These are phyloP conservation scores for Callimorpha dominula DNA, from an alignment of 2,888 invertebrate species.

Conservation along the genomic window DNA sequence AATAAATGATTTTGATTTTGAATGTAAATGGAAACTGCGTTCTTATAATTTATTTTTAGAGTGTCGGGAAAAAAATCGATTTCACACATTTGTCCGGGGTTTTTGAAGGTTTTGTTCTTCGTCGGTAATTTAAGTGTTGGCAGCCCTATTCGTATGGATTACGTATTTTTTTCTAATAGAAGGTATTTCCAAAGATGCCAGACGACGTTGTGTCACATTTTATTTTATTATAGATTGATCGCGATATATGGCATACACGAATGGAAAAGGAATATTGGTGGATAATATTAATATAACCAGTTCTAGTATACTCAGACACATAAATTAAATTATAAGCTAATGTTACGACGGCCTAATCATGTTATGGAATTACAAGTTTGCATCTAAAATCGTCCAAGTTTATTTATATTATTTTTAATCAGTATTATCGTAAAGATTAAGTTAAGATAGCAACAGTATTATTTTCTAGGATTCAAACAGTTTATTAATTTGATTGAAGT, in stretches of 20 bases:
- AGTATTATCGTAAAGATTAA: not conserved
- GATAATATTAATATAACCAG: not conserved
- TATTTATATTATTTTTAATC: slow-evolving; percentile 2
- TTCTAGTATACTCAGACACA: slow-evolving; percentile 10
- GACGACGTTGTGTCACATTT: not conserved
- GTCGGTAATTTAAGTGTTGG: no score
- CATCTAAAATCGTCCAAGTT: slow-evolving; percentile 14
- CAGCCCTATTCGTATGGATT: not conserved
- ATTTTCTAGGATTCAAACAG: not conserved
- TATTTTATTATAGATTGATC: not conserved
- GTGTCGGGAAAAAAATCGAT: no score
- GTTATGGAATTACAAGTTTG: slow-evolving; percentile 22
- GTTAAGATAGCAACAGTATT: not conserved
- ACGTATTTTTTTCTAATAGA: not conserved
- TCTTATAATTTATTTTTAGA: no score
- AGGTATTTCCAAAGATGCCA: not conserved
- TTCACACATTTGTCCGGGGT: no score
- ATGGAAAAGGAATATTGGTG: not conserved
- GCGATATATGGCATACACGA: not conserved
- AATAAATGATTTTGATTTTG: no score
- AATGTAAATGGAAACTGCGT: no score
- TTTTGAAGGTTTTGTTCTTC: no score
- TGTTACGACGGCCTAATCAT: slow-evolving; percentile 19
- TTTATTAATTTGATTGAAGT: not conserved
- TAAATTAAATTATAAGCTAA: slow-evolving; percentile 23